Evolutionary conservation across 2,888 invertebrate genomes (phyloP), one percentile per base, ranked within the genome.

Genomic region (Pimpla rufipes): DNA sequence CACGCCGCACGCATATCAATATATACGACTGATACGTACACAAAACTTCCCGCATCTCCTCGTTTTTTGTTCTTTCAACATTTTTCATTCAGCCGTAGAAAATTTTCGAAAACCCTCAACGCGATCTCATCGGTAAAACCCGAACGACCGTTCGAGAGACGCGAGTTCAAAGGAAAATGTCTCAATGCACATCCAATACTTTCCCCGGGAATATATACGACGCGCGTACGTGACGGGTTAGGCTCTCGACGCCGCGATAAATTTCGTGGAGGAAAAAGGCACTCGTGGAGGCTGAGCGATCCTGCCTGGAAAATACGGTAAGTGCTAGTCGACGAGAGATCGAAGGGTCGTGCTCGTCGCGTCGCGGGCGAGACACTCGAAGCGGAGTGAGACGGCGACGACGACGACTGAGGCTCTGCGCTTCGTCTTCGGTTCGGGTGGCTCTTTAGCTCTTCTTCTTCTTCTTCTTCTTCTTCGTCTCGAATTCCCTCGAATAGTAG

Each of bases 261-360:
- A 86, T 86, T 86, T 85, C 68, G 40, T 13, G 10, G 50, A 75
- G 5, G 29, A 29, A 29, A 29, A 29, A 29, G 29, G 29, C 29
- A 29, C 29, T 29, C 29, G 64, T 13, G 47, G 50, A 57, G 40
- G 23, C 35, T 42, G 50, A 40, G 67, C 79, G 77, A 75, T 75
- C 21, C 47, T 47, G 75, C 50, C n/a, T 83, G 84, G 81, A 86
- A 86, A 86, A 85, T 84, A 86, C 85, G 84, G 79, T 82, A 86
- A 86, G 86, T 86, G 85, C 84, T 79, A 73, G 83, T 83, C 85
- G 86, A 86, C 83, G 81, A 86, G 83, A 84, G 85, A 83, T 85
- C 83, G 85, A 85, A 85, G 85, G 81, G 81, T 77, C 79, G 78
- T 62, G 59, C n/a, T n/a, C n/a, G n/a, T n/a, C n/a, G n/a, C n/a